Percentiles rank a stretch among this genome's conserved stretches.
phyloP scores from a whole-genome alignment of 2,797 vertebrate genomes.

The Betta splendens region DNA sequence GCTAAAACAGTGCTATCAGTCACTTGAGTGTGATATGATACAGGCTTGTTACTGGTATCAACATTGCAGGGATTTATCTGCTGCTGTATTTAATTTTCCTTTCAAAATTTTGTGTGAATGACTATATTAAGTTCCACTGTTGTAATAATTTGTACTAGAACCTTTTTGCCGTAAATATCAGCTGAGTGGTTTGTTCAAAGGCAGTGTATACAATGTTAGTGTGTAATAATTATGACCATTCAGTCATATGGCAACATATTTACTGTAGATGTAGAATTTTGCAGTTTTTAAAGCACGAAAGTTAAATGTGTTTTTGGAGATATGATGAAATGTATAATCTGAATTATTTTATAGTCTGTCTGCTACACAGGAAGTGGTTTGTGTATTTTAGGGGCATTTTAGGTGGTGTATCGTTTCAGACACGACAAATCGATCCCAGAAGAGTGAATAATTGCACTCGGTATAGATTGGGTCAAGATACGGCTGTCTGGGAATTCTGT shows the following conservation, averaged over 20 bases:
- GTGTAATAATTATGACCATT: not conserved
- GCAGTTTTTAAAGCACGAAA: not conserved
- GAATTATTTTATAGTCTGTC: not conserved
- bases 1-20: not conserved
- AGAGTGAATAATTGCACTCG: slow-evolving; percentile 48
- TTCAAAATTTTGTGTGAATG: no score
- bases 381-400: slow-evolving; percentile 3
- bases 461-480: slow-evolving; percentile 53
- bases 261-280: not conserved
- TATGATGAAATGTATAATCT: not conserved
- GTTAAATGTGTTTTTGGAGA: not conserved
- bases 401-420: slow-evolving; percentile 30
- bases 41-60: not conserved
- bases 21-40: not conserved
- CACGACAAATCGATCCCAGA: slow-evolving; percentile 65
- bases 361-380: slow-evolving; percentile 6
- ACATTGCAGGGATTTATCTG: not conserved
- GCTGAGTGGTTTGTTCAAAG: not conserved
- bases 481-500: slow-evolving; percentile 62
- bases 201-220: not conserved
- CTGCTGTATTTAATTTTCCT: not conserved
- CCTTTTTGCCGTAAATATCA: not conserved
- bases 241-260: not conserved
- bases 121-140: no score
- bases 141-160: not conserved